These are phyloP conservation scores for Drosophila fungiperda DNA, from an alignment of 2,888 invertebrate species.

Conservation along the genomic window DNA sequence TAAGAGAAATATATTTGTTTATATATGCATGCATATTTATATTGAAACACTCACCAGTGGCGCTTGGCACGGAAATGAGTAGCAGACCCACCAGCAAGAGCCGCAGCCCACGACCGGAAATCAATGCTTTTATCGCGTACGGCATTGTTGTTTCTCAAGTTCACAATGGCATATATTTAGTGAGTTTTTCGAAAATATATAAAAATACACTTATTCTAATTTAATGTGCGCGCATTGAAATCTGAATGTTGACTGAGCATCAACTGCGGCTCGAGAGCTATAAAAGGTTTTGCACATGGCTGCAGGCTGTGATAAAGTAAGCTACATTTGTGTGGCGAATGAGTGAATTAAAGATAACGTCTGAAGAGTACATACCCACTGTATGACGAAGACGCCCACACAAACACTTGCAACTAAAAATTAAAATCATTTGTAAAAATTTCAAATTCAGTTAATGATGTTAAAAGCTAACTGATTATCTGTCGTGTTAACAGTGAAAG, in stretches of 20 bases:
- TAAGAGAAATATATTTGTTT: background rate
- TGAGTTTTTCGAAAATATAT: slow-evolving; percentile 3
- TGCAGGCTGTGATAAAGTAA: slow-evolving; percentile 37
- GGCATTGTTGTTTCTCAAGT: slow-evolving; percentile 63
- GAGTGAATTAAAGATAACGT: slow-evolving; percentile 34
- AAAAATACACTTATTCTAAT: slow-evolving; percentile 24
- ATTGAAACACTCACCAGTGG: slow-evolving; percentile 59
- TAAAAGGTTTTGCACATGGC: slow-evolving; percentile 51
- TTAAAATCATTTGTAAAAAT: background rate
- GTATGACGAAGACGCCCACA: slow-evolving; percentile 10
- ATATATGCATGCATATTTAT: background rate
- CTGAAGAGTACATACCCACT: background rate
- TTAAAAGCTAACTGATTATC: slow-evolving; percentile 14
- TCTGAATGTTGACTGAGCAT: slow-evolving; percentile 62
- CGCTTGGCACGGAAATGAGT: slow-evolving; percentile 70
- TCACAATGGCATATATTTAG: slow-evolving; percentile 34
- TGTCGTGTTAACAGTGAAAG: background rate
- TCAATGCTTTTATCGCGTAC: slow-evolving; percentile 73
- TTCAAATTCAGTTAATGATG: background rate
- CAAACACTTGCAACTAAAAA: background rate
- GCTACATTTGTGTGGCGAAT: slow-evolving; percentile 5
- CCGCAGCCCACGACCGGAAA: slow-evolving; percentile 73
- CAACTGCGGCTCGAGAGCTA: slow-evolving; percentile 16
- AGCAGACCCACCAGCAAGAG: slow-evolving; percentile 37
- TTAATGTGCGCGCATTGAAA: slow-evolving; percentile 47